phyloP scores from a whole-genome alignment of 1,140 invertebrate genomes.

The Conopomorpha cramerella region DNA sequence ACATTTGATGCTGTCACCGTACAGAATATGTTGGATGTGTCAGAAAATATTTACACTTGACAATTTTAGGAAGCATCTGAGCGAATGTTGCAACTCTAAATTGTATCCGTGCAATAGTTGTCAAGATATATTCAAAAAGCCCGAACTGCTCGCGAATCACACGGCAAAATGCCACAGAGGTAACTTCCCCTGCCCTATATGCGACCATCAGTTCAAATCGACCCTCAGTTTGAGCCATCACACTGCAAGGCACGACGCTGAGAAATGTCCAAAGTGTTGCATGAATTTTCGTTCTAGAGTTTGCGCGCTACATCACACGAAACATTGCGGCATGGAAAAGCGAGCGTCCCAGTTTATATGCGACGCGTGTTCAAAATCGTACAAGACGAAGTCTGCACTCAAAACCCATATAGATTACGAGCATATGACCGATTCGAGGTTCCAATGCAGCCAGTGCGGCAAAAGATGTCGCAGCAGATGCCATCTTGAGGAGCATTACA shows the following conservation, averaged over 20 bases:
- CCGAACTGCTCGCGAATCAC: conserved; percentile 4
- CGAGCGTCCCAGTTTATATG: conserved; percentile 9
- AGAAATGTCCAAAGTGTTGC: conserved; percentile 7
- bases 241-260: conserved; percentile 7
- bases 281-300: conserved; percentile 10
- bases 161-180: conserved; percentile 5
- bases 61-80: conserved; percentile 6
- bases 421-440: conserved; percentile 6
- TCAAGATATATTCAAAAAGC: conserved; percentile 6
- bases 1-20: conserved; percentile 9
- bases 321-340: conserved; percentile 6
- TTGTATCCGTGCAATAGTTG: conserved; percentile 10
- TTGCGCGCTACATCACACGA: conserved; percentile 12
- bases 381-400: conserved; percentile 8
- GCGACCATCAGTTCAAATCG: too few relatives aligned
- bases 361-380: conserved; percentile 15
- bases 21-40: conserved; percentile 4
- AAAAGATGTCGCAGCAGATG: conserved; percentile 10
- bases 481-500: conserved; percentile 16
- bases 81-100: conserved; percentile 3
- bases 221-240: too few relatives aligned
- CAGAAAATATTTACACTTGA: conserved; percentile 6
- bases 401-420: conserved; percentile 10
- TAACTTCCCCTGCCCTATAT: conserved; percentile 5
- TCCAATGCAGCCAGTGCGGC: conserved; percentile 17